Base-by-base conservation (phyloP, 2,797 vertebrate genomes). In the Cercopithecus hamlyni region DNA sequence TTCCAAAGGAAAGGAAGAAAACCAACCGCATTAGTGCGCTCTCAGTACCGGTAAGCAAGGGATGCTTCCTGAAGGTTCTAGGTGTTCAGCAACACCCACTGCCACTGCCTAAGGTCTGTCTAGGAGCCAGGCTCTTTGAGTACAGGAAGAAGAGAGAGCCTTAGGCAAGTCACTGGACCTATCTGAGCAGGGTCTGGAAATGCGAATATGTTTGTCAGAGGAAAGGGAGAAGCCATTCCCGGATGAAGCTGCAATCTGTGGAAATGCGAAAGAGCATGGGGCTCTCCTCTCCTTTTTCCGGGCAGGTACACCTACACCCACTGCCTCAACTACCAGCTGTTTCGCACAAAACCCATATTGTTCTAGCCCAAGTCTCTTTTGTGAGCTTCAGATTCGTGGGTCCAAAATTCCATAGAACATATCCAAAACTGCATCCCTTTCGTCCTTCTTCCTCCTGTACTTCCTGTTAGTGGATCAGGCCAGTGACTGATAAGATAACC, bases 1-100 rank as follows among this genome's bases (percentile, higher is more conserved):
- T 97, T 36, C 70, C 83, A 64, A 95, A 64, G 96, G 97, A 98
- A 75, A 39, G 92, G 98, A 97, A 64, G 84, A 93, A 48, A 30
- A 30, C 10, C 2, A 89, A 26, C 27, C 19, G 1, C 17, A 13
- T 20, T 0, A 70, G 72, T 1, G 0, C 10, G 15, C 64, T 27
- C 8, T 24, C 76, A 7, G 13, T 22, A n/a, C 85, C 57, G 96
- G 97, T 98, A 97, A 97, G 96, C 75, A 22, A 10, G 70, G 9
- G 61, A 20, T 7, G 45, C 48, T 13, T 64, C 75, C 73, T 30
- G 12, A 24, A 8, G 14, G 39, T 20, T 73, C 83, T 39, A 2
- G 7, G 11, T 12, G 11, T 9, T 58, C 13, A 10, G 72, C 45
- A 33, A 5, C 13, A 2, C 57, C 39, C 72, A 11, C 36, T 2